A percentile compares a stretch with the other conserved stretches of the same genome.
phyloP scores from a whole-genome alignment of 2,888 invertebrate species.

The Polyommatus iphigenia region DNA sequence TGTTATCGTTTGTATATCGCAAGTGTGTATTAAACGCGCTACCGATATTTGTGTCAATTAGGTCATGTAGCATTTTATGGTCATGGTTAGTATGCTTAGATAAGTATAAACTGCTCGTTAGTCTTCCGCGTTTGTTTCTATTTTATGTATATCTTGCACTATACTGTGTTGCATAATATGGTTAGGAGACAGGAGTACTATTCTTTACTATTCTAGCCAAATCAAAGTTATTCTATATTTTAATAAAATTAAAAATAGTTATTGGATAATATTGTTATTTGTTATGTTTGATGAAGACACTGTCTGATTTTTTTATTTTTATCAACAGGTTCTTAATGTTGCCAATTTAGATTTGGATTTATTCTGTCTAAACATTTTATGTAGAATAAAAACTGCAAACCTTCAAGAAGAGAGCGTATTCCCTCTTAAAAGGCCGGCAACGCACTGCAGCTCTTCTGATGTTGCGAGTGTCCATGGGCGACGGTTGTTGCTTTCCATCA shows the following conservation, averaged over 20 bases:
- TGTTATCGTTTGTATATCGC: constrained; percentile 6
- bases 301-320: too few species aligned
- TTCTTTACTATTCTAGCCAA: too few species aligned
- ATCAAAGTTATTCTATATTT: too few species aligned
- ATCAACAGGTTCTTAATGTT: too few species aligned
- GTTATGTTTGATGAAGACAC: too few species aligned
- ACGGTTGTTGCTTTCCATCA: too few species aligned
- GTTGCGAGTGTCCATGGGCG: too few species aligned
- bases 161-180: background rate
- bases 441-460: too few species aligned
- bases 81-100: constrained; percentile 39
- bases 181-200: background rate
- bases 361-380: background rate
- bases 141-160: background rate
- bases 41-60: constrained; percentile 40
- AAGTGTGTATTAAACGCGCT: constrained; percentile 31
- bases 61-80: constrained; percentile 43
- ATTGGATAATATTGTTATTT: too few species aligned
- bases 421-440: too few species aligned
- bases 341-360: background rate
- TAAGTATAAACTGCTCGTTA: constrained; percentile 20
- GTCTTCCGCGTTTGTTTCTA: constrained; percentile 24
- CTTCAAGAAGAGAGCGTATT: too few species aligned
- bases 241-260: too few species aligned
- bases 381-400: background rate